These are phyloP conservation scores for Turritopsis rubra DNA, from an alignment of 30 jellyfish, hydroid and myxozoan genomes.

Conservation along the genomic window DNA sequence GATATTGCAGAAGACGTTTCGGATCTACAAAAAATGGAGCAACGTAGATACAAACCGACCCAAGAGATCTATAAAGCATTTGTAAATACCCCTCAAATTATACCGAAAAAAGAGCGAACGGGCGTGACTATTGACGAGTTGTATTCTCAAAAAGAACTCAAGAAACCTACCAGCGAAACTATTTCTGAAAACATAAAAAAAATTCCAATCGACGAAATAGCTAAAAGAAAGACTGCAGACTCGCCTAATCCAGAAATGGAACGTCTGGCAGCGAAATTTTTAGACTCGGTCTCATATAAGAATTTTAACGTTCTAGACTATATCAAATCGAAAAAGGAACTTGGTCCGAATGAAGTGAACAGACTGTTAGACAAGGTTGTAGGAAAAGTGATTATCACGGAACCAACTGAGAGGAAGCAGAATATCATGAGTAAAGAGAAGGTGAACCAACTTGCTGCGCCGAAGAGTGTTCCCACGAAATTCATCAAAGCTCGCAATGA, in stretches of 20 bases:
- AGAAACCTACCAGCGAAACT: background rate
- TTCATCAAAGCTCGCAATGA: background rate
- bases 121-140: background rate
- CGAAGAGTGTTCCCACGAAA: background rate
- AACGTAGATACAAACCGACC: background rate
- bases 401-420: background rate
- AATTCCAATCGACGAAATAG: background rate
- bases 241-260: slow-evolving; percentile 19
- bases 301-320: background rate
- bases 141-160: background rate
- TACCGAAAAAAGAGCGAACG: background rate
- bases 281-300: background rate
- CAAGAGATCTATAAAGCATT: background rate
- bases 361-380: background rate
- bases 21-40: background rate
- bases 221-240: background rate
- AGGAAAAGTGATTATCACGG: background rate
- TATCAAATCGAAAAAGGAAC: slow-evolving; percentile 5
- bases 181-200: background rate
- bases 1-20: background rate
- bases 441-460: background rate
- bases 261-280: background rate
- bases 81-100: slow-evolving; percentile 5
- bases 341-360: background rate
- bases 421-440: background rate